These are phyloP conservation scores for Protomyctophum bolini DNA, from an alignment of 2,113 vertebrate species.

Conservation along the genomic window DNA sequence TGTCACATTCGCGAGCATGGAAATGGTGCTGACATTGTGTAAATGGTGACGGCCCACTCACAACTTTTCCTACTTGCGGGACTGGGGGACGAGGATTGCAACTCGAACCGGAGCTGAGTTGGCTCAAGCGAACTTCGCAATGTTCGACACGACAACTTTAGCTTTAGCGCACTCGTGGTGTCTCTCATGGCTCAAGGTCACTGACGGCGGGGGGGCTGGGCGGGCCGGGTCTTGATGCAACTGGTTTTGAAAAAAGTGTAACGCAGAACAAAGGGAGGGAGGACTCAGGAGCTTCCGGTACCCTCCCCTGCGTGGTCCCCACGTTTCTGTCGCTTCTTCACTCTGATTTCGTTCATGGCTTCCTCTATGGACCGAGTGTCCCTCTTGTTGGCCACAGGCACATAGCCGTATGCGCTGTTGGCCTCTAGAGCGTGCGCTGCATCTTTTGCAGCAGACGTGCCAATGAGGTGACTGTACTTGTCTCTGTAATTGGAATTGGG, in stretches of 20 bases:
- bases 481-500: constrained; percentile 89
- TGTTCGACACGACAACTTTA: too few species aligned
- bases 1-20: too few species aligned
- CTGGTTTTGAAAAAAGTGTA: too few species aligned
- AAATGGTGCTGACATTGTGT: too few species aligned
- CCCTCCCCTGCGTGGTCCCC: constrained; percentile 76
- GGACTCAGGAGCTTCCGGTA: constrained; percentile 64
- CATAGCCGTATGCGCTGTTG: constrained; percentile 63
- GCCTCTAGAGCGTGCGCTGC: constrained; percentile 89
- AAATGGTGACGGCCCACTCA: too few species aligned
- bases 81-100: too few species aligned
- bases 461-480: constrained; percentile 91
- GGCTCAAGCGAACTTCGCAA: too few species aligned
- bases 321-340: constrained; percentile 87
- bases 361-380: constrained; percentile 93
- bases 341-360: constrained; percentile 92
- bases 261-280: neutral
- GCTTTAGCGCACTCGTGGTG: too few species aligned
- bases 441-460: constrained; percentile 88
- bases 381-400: constrained; percentile 90
- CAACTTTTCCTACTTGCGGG: too few species aligned
- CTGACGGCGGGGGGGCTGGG: neutral
- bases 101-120: too few species aligned
- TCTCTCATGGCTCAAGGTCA: too few species aligned
- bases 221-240: too few species aligned